phyloP scores from a whole-genome alignment of 2,888 invertebrate genomes.

The Zaprionus lineosus region DNA sequence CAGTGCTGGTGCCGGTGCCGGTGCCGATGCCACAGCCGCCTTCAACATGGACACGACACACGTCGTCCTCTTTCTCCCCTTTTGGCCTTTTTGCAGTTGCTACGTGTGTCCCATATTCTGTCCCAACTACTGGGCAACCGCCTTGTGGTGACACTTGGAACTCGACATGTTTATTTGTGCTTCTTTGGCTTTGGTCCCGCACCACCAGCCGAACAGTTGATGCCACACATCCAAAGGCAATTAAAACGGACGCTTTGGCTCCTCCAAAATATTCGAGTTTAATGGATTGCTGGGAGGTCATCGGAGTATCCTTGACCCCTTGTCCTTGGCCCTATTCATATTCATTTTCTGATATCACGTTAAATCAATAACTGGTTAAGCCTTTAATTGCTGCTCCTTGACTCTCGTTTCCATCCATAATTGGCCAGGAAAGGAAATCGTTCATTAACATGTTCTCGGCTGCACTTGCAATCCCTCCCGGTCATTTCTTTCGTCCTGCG shows the following conservation, averaged over 20 bases:
- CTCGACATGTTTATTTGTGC: constrained; percentile 69
- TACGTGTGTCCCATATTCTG: constrained; percentile 13
- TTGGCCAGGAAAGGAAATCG: neutral
- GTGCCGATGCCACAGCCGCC: neutral
- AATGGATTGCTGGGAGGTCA: too few relatives aligned
- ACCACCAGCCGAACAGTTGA: constrained; percentile 5
- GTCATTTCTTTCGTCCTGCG: neutral
- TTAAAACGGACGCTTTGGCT: too few relatives aligned
- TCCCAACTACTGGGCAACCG: constrained; percentile 25
- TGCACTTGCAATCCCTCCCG: neutral
- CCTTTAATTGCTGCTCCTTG: constrained; percentile 2
- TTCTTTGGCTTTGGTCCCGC: neutral
- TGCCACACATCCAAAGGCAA: neutral
- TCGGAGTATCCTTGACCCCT: too few relatives aligned
- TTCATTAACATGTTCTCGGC: neutral
- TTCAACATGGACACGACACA: constrained; percentile 51
- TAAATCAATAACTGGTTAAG: neutral
- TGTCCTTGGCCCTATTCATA: neutral
- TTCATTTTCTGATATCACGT: neutral
- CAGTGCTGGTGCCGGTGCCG: constrained; percentile 15
- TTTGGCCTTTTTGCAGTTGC: neutral
- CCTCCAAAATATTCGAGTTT: too few relatives aligned
- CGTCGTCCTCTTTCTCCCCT: constrained; percentile 5
- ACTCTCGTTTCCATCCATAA: neutral
- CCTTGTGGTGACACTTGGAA: constrained; percentile 69